These are phyloP conservation scores for Melanotaenia parkinsoni DNA, from an alignment of 2,797 vertebrate genomes.

Conservation along the genomic window DNA sequence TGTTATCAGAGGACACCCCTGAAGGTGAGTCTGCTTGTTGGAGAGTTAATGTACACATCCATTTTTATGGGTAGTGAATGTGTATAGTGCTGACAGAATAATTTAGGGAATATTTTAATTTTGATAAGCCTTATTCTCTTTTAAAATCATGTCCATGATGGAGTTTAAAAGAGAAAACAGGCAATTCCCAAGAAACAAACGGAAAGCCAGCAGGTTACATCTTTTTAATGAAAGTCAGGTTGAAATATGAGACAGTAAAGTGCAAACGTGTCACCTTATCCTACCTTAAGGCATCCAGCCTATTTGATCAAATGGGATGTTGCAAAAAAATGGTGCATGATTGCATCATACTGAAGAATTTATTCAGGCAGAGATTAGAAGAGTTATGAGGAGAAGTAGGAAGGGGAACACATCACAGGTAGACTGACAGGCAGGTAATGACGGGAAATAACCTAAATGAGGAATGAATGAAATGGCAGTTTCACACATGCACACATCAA, in stretches of 20 bases:
- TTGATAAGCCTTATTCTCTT: constrained; percentile 24
- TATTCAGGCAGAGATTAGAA: constrained; percentile 6
- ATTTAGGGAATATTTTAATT: constrained; percentile 33
- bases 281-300: background rate
- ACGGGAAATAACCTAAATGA: constrained; percentile 15
- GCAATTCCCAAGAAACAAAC: background rate
- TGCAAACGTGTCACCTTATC: constrained; percentile 36
- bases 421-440: constrained; percentile 4
- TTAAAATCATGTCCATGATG: constrained; percentile 20
- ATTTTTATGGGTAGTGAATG: constrained; percentile 22
- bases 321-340: constrained; percentile 15
- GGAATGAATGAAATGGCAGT: constrained; percentile 29
- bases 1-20: constrained; percentile 82
- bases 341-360: constrained; percentile 34
- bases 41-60: constrained; percentile 32
- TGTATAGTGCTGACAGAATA: constrained; percentile 16
- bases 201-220: constrained; percentile 16
- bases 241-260: constrained; percentile 21
- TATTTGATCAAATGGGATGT: constrained; percentile 10
- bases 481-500: constrained; percentile 26
- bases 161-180: constrained; percentile 1
- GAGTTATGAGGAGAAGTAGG: background rate
- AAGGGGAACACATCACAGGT: constrained; percentile 17
- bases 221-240: constrained; percentile 1
- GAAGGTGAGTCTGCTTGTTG: constrained; percentile 78